Base-by-base conservation (phyloP, 2,113 vertebrate genomes). In the Corythornis cristatus region DNA sequence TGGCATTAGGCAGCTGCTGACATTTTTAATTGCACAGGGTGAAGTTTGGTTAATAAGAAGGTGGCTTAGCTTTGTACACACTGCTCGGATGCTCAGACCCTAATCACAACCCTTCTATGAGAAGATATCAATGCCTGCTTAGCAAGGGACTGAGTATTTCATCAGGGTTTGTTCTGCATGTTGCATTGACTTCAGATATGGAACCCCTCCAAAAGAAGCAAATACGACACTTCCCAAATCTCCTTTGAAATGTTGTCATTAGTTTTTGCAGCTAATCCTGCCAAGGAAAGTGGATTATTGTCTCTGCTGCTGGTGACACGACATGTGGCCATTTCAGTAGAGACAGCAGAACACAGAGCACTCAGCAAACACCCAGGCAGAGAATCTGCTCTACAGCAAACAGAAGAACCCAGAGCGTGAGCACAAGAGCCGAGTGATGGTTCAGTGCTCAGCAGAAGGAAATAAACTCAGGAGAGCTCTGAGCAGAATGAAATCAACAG, bases 391-490 rank as follows among this genome's bases (percentile, higher is more conserved):
- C 61, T 58, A 23, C 23, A 61, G 54, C 18, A 76, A 90, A 88
- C 65, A 91, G 80, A 57, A 86, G 43, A 54, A 53, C 50, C 51
- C 11, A 1, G 86, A 79, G 86, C 80, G 37, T 64, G 67, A 83
- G 65, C 66, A 42, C 19, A 84, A 73, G 54, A 60, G 33, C 20
- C 3, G 1, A 85, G 90, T 15, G 64, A 60, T 83, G 89, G 42
- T 45, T 91, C 86, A 66, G 57, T 88, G 92, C 88, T 88, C 82
- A 70, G 83, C 72, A 80, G 50, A 42, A 83, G 86, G 93, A 95
- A 88, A 77, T 45, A 7, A 90, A 66, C 58, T 68, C 6, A 15
- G 83, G 46, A 80, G 75, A 16, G 26, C 42, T 50, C 79, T 66
- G 86, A 71, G 58, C 42, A 51, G 48, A 83, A 93, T 88, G 65